Evolutionary conservation across 2,797 vertebrate species (phyloP).

Genomic region (Toxotes lorentzi): DNA sequence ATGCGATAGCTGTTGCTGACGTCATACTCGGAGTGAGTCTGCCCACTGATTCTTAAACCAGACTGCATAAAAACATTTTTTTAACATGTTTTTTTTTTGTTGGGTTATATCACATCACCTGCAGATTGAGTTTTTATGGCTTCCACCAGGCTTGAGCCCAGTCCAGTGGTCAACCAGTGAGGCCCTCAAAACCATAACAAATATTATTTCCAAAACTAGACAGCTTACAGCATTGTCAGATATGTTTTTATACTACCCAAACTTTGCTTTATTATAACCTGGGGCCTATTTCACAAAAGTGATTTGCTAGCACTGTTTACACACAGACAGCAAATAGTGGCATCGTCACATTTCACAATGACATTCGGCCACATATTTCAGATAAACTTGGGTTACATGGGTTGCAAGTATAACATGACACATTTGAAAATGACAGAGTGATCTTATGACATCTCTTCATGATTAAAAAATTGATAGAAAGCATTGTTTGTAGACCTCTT

Average conservation of each 20-base stretch:
- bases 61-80: background rate
- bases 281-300: background rate
- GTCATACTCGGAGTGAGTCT: constrained; percentile 7
- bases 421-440: background rate
- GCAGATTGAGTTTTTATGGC: background rate
- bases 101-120: background rate
- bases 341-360: background rate
- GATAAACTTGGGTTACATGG: background rate
- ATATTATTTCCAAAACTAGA: background rate
- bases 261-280: background rate
- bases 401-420: background rate
- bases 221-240: background rate
- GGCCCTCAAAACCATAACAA: background rate
- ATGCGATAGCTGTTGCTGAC: constrained; percentile 15
- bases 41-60: background rate
- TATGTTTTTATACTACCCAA: background rate
- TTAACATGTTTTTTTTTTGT: too few relatives aligned
- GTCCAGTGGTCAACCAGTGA: background rate
- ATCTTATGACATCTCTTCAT: background rate
- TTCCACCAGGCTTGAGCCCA: background rate
- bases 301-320: background rate
- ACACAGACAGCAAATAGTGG: constrained; percentile 7
- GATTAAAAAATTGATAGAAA: background rate
- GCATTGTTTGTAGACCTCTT: background rate
- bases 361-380: background rate